A percentile compares a stretch with the other conserved stretches of the same genome.
These are phyloP conservation scores for Montifringilla adamsi DNA, from an alignment of 2,113 vertebrate genomes.

Conservation along the genomic window DNA sequence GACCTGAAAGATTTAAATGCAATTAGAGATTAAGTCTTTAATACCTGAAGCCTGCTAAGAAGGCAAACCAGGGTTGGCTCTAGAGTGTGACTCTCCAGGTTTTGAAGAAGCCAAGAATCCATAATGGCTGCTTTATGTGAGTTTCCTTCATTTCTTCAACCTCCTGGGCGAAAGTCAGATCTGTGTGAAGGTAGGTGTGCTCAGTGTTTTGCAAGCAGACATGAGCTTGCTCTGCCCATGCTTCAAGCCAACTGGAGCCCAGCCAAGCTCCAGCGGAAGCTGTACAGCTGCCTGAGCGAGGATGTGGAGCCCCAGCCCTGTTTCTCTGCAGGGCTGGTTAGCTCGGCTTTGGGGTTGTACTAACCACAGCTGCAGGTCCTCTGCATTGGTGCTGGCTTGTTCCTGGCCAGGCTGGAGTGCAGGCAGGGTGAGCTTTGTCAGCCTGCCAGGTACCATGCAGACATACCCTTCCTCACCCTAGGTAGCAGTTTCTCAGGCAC, in stretches of 20 bases:
- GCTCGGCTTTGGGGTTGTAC: neutral
- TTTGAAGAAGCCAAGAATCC: neutral
- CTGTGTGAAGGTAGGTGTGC: slow-evolving; percentile 26
- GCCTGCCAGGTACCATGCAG: neutral
- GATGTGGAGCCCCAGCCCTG: neutral
- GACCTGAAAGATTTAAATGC: neutral
- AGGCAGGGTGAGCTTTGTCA: slow-evolving; percentile 26
- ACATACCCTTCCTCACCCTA: slow-evolving; percentile 48
- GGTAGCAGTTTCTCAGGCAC: slow-evolving; percentile 45
- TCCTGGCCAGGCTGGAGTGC: neutral
- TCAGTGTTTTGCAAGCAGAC: slow-evolving; percentile 37
- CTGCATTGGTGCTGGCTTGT: neutral
- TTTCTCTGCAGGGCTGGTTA: slow-evolving; percentile 9
- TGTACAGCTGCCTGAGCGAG: neutral
- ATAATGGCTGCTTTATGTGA: neutral
- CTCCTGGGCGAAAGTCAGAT: neutral
- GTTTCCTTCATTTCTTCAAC: slow-evolving; percentile 9
- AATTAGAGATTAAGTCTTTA: neutral
- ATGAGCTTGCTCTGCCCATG: slow-evolving; percentile 36
- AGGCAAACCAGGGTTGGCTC: neutral
- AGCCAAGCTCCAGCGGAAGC: slow-evolving; percentile 42
- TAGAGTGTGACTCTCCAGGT: neutral
- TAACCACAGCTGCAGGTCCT: slow-evolving; percentile 33
- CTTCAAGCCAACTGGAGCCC: slow-evolving; percentile 13
- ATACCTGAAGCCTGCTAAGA: neutral